A percentile compares a stretch with the other conserved stretches of the same genome.
These are phyloP conservation scores for Perca schrenkii DNA, from an alignment of 2,113 vertebrate genomes.

Conservation along the genomic window DNA sequence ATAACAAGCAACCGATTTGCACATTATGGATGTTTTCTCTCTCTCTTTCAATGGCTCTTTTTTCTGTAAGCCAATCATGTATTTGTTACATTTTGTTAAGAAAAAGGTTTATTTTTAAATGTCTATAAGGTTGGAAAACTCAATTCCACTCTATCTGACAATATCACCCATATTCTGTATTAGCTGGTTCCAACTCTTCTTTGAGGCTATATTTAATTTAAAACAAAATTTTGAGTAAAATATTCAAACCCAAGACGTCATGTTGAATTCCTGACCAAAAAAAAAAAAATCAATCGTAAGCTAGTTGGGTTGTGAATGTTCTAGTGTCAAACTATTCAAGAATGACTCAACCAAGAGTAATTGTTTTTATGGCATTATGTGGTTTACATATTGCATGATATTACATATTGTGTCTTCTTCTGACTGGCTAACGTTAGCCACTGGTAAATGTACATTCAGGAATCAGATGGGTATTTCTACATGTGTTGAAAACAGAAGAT, in stretches of 20 bases:
- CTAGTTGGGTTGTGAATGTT: background rate
- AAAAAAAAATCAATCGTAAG: no score
- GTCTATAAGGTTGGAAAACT: background rate
- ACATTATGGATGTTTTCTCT: background rate
- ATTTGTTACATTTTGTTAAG: background rate
- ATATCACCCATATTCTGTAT: background rate
- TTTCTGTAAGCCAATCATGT: background rate
- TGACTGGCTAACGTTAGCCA: background rate
- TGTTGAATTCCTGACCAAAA: background rate
- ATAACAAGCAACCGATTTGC: constrained; percentile 1
- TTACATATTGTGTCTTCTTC: background rate
- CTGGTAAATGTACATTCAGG: background rate
- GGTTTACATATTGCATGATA: background rate
- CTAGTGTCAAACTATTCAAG: background rate
- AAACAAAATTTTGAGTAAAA: background rate
- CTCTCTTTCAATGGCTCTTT: background rate
- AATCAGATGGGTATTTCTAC: background rate
- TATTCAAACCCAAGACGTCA: background rate
- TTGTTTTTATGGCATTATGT: background rate
- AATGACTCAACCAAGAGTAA: background rate
- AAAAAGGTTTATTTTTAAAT: background rate
- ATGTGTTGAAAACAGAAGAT: background rate
- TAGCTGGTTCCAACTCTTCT: background rate
- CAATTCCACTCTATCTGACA: background rate
- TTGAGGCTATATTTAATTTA: background rate